phyloP scores from a whole-genome alignment of 2,113 vertebrate species.

The Xenopus borealis region DNA sequence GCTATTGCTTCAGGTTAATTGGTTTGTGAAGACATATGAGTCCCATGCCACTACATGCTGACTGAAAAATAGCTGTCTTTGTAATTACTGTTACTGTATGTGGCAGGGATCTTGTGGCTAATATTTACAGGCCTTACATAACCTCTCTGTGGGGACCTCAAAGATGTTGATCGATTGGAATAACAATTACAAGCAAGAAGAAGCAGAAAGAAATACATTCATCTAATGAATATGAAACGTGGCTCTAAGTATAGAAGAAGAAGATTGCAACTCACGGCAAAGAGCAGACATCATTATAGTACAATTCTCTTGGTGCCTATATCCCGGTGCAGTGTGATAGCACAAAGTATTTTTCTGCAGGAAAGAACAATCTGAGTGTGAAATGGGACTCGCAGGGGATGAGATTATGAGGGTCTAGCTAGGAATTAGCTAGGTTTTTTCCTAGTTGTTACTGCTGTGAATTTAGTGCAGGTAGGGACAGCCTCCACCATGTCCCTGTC shows the following conservation, averaged over 20 bases:
- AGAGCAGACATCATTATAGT: background rate
- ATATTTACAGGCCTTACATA: constrained; percentile 26
- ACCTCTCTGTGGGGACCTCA: constrained; percentile 19
- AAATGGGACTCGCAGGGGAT: background rate
- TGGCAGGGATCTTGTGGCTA: constrained; percentile 23
- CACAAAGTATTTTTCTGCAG: background rate
- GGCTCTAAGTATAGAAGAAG: background rate
- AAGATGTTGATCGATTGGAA: constrained; percentile 13
- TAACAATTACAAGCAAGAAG: constrained; percentile 9
- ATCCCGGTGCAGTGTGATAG: background rate
- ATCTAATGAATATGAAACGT: background rate
- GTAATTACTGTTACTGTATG: constrained; percentile 42
- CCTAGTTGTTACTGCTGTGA: too few relatives aligned
- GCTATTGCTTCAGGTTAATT: constrained; percentile 42
- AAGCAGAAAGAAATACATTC: background rate
- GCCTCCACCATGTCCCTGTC: too few relatives aligned
- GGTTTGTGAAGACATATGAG: constrained; percentile 40
- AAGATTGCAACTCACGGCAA: background rate
- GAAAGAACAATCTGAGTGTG: background rate
- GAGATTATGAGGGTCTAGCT: too few relatives aligned
- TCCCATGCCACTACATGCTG: constrained; percentile 21
- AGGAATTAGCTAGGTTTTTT: too few relatives aligned
- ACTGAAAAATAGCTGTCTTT: constrained; percentile 41
- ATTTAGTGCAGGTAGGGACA: too few relatives aligned
- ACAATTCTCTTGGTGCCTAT: background rate